Conservation (phyloP, 2,888 invertebrate species). For the Rhorus exstirpatorius region DNA sequence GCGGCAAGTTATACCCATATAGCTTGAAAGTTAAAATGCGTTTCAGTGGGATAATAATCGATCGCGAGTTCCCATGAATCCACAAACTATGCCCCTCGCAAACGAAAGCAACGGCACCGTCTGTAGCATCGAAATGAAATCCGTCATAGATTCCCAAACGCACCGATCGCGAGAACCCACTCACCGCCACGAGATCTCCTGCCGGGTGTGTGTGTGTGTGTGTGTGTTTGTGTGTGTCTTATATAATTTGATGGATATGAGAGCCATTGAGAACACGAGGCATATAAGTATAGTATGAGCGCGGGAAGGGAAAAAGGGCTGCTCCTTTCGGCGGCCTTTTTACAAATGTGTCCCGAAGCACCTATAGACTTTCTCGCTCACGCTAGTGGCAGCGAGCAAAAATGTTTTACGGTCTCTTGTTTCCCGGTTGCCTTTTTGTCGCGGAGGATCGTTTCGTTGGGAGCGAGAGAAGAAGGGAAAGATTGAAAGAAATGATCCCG, state of each 20-base stretch:
- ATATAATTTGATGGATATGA: conserved; percentile 64
- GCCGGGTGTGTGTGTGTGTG: conserved; percentile 7
- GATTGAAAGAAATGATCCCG: conserved; percentile 63
- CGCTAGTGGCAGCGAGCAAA: conserved; percentile 74
- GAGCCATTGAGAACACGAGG: conserved; percentile 30
- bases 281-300: conserved; percentile 5
- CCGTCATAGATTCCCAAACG: conserved; percentile 23
- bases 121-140: conserved; percentile 12
- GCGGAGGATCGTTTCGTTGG: conserved; percentile 67
- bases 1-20: too few relatives aligned
- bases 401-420: conserved; percentile 81
- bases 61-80: conserved; percentile 9
- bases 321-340: conserved; percentile 74
- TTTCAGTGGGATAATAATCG: conserved; percentile 15
- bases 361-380: conserved; percentile 67
- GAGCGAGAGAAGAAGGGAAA: conserved; percentile 59
- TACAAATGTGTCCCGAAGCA: conserved; percentile 78
- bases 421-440: conserved; percentile 77
- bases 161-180: conserved; percentile 33
- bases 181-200: conserved; percentile 1
- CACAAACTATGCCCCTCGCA: background rate
- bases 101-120: conserved; percentile 5
- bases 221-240: conserved; percentile 42
- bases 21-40: too few relatives aligned
- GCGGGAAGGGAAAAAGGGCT: conserved; percentile 38